phyloP scores from a whole-genome alignment of 1,140 invertebrate species.

The Tribolium madens region DNA sequence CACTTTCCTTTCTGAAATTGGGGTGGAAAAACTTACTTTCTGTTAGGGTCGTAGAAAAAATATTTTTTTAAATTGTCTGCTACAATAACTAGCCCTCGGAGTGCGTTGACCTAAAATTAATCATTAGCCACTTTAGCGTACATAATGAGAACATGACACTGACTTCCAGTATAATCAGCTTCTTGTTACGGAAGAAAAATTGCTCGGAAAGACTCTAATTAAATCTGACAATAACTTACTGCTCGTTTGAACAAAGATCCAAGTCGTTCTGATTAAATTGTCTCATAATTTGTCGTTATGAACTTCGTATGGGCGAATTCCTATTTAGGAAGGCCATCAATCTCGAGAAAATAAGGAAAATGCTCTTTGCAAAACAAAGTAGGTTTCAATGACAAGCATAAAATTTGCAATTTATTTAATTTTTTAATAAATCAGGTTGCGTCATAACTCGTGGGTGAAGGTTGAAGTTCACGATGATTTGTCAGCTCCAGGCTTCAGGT shows the following conservation, averaged over 20 bases:
- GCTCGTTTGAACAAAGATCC: neutral
- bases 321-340: neutral
- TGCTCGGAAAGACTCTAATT: neutral
- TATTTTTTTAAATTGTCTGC: no score
- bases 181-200: neutral
- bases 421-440: conserved; percentile 11
- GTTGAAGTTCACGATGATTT: neutral
- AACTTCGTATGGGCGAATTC: neutral
- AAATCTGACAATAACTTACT: neutral
- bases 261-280: neutral
- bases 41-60: no score
- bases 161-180: neutral
- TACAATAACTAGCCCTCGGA: no score
- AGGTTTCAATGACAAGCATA: conserved; percentile 25
- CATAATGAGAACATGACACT: neutral
- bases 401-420: conserved; percentile 32
- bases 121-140: neutral
- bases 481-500: no score
- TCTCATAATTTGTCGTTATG: neutral
- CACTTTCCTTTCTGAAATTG: no score
- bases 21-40: no score
- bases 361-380: conserved; percentile 2
- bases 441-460: conserved; percentile 2
- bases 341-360: conserved; percentile 3
- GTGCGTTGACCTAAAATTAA: no score